Evolutionary conservation across 2,888 invertebrate genomes (phyloP).

Genomic region (Chouioia cunea): DNA sequence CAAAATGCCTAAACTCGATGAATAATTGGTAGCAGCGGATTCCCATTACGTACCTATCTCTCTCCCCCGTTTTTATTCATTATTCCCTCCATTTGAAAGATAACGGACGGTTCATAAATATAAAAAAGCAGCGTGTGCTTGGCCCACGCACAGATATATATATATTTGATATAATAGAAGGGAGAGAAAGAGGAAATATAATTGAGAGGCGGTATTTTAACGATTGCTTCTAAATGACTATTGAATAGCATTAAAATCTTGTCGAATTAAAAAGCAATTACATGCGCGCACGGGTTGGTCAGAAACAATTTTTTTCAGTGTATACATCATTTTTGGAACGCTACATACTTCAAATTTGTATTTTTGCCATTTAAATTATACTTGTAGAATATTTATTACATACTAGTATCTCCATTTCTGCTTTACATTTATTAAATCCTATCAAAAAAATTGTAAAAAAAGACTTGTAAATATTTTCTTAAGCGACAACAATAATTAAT

Average conservation of each 20-base stretch:
- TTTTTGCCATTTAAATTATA: too few relatives aligned
- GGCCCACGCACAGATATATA: too few relatives aligned
- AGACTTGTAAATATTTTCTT: too few relatives aligned
- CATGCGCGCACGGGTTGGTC: not conserved
- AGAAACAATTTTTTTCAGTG: slow-evolving; percentile 26
- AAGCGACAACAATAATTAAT: too few relatives aligned
- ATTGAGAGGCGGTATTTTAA: slow-evolving; percentile 42
- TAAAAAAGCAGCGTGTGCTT: slow-evolving; percentile 32
- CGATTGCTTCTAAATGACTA: slow-evolving; percentile 45
- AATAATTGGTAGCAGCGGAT: slow-evolving; percentile 36
- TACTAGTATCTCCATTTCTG: too few relatives aligned
- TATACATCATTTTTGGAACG: too few relatives aligned
- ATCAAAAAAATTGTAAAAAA: too few relatives aligned
- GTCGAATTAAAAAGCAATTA: slow-evolving; percentile 45
- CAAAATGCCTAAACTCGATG: slow-evolving; percentile 18
- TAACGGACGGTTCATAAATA: slow-evolving; percentile 44
- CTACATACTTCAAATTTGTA: too few relatives aligned
- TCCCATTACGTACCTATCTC: not conserved
- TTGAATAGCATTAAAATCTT: slow-evolving; percentile 47
- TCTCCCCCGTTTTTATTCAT: not conserved
- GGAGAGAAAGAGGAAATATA: slow-evolving; percentile 24
- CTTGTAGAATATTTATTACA: too few relatives aligned
- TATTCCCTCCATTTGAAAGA: slow-evolving; percentile 24
- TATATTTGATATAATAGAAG: not conserved
- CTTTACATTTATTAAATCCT: too few relatives aligned